Evolutionary conservation across 53 echinoderm and acorn worm genomes (phyloP), one percentile per base, ranked within the genome.

Genomic region (Zoroaster sp.): DNA sequence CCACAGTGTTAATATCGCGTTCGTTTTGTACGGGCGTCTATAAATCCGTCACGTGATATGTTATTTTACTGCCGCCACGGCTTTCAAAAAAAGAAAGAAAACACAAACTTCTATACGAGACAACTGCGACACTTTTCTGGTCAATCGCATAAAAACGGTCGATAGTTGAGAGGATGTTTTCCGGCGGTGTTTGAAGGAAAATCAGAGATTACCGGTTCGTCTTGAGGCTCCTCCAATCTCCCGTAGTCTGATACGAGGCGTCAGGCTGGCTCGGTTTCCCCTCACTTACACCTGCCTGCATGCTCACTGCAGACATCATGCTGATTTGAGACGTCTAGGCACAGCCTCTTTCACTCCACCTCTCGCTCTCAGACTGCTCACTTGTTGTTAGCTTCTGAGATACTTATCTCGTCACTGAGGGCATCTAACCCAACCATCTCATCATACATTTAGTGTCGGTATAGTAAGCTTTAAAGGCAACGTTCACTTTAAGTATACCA

Each of bases 101-200:
- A 72, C 38, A 3, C 2, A 40, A 30, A 17, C 35, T 14, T 17
- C 14, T 28, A 23, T 38, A 71, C 23, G 21, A 20, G 79, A 79
- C 79, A 79, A 55, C 79, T 79, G 79, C 63, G 37, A 37, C 21
- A 34, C 53, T 55, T 55, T 59, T 40, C 36, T 31, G 14, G 68
- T 68, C 82, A 82, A 68, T 82, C 43, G 66, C 31, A 49, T 46
- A 31, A 45, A 66, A 82, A 66, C 67, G 66, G 66, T 82, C 82
- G 68, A 82, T 82, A 43, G 6, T 42, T 17, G 32, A 41, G 81
- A 66, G 81, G 78, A 82, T 82, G 82, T 28, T 25, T 38, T 44
- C 32, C 66, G 82, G 82, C 45, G 13, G 25, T 68, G 68, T 68
- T 32, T 82, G 45, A 82, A 66, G 68, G 66, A 63, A 79, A 76